phyloP scores from a whole-genome alignment of 2,888 invertebrate genomes.

The Lathronympha strigana region DNA sequence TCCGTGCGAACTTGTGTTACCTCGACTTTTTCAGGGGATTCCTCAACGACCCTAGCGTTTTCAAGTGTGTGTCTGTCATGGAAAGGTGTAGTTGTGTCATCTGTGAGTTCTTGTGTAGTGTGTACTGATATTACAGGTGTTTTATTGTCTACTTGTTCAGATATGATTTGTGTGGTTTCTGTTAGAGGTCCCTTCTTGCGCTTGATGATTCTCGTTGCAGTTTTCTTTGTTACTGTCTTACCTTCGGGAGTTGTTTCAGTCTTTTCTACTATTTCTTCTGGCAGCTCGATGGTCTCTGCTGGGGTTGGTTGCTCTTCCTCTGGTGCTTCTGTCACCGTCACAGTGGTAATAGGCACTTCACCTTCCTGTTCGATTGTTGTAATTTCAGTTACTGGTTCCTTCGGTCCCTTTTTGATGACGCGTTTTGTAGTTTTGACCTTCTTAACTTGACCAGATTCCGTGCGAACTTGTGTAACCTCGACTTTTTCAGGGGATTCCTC shows the following conservation, averaged over 20 bases:
- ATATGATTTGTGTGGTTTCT: conserved; percentile 51
- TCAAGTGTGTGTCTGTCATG: conserved; percentile 25
- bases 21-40: conserved; percentile 17
- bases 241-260: neutral
- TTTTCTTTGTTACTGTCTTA: conserved; percentile 7
- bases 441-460: conserved; percentile 59
- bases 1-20: conserved; percentile 66
- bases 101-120: neutral
- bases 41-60: conserved; percentile 11
- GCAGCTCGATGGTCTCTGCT: conserved; percentile 48
- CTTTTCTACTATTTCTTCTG: neutral
- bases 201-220: conserved; percentile 50
- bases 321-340: conserved; percentile 46
- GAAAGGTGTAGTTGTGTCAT: conserved; percentile 38
- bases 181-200: conserved; percentile 63
- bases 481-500: conserved; percentile 27
- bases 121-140: neutral
- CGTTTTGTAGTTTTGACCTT: conserved; percentile 69
- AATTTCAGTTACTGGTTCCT: conserved; percentile 74
- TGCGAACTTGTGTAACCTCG: conserved; percentile 63
- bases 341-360: conserved; percentile 60
- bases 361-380: conserved; percentile 70
- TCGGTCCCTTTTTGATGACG: conserved; percentile 71
- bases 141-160: conserved; percentile 32
- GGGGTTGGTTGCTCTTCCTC: conserved; percentile 53